Conservation (phyloP, 2,888 invertebrate species). For the Lacanobia oleracea region DNA sequence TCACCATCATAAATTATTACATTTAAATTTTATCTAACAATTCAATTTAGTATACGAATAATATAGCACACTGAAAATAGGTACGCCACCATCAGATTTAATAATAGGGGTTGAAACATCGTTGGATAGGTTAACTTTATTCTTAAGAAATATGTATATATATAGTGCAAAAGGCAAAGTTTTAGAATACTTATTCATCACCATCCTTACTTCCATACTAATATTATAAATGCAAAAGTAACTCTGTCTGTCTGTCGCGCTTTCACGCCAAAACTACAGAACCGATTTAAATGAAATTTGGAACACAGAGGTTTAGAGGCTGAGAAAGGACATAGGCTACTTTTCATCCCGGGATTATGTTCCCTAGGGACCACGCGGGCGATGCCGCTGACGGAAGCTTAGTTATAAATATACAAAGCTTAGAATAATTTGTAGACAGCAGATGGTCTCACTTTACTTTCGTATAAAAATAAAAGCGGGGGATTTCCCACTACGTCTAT, state of each 20-base stretch:
- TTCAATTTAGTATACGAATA: constrained; percentile 9
- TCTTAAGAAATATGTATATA: constrained; percentile 19
- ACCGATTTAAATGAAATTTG: too few species aligned
- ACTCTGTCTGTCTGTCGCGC: too few species aligned
- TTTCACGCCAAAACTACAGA: too few species aligned
- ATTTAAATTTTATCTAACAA: constrained; percentile 9
- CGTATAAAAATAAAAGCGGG: constrained; percentile 57
- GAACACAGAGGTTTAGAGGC: too few species aligned
- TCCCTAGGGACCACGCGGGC: too few species aligned
- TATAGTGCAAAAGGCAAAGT: constrained; percentile 45
- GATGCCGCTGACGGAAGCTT: too few species aligned
- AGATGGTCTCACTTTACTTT: constrained; percentile 27
- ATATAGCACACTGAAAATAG: constrained; percentile 27
- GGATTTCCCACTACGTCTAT: constrained; percentile 39
- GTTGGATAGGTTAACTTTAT: constrained; percentile 17
- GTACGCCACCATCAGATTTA: constrained; percentile 5
- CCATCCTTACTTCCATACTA: too few species aligned
- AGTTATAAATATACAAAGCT: constrained; percentile 40
- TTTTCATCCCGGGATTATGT: too few species aligned
- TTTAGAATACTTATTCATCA: constrained; percentile 46
- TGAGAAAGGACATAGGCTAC: too few species aligned
- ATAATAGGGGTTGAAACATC: constrained; percentile 3
- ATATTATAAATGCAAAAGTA: too few species aligned
- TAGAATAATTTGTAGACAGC: constrained; percentile 14
- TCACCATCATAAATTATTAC: not conserved